phyloP scores from a whole-genome alignment of 2,797 vertebrate species.

The Simalia tracyae region DNA sequence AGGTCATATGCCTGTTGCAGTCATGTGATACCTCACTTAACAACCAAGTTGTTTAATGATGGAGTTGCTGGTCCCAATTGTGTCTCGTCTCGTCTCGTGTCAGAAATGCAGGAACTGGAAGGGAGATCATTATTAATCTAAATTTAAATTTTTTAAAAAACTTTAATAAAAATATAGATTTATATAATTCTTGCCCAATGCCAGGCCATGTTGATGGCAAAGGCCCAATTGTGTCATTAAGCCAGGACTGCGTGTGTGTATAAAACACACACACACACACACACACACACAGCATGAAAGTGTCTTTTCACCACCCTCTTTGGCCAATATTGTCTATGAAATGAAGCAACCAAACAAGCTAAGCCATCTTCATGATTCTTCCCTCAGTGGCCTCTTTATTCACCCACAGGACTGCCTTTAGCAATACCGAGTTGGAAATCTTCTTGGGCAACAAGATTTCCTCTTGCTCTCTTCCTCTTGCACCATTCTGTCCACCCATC shows the following conservation, averaged over 20 bases:
- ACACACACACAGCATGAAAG: neutral
- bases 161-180: too few relatives aligned
- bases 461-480: neutral
- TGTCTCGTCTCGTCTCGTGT: too few relatives aligned
- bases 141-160: too few relatives aligned
- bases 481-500: neutral
- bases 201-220: too few relatives aligned
- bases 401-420: neutral
- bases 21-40: neutral
- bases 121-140: too few relatives aligned
- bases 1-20: neutral
- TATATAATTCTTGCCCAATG: too few relatives aligned
- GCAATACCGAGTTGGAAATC: neutral
- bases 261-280: neutral
- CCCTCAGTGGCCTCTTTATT: neutral
- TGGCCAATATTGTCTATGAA: neutral
- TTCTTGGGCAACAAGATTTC: neutral
- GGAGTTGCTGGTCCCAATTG: neutral
- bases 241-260: neutral
- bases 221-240: neutral
- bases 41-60: neutral
- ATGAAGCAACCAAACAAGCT: neutral
- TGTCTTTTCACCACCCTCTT: neutral
- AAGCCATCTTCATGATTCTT: neutral
- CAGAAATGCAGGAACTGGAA: too few relatives aligned